Evolutionary conservation across 2,113 vertebrate genomes (phyloP), one percentile per base, ranked within the genome.

Genomic region (Macquaria australasica): DNA sequence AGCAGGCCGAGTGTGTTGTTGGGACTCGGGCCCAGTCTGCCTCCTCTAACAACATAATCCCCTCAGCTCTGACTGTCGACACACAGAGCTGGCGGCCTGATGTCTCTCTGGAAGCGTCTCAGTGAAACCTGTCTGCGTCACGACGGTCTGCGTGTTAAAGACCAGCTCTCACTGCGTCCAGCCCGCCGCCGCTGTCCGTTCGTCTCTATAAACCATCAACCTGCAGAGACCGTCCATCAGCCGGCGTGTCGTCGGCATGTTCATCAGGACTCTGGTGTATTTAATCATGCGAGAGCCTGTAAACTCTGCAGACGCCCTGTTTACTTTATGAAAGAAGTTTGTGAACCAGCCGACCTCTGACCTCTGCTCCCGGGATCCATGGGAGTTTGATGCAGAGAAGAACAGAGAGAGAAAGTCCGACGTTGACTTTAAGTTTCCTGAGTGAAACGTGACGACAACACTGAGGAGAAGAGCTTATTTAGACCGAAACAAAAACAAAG

Each of bases 11-110:
- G 56, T 39, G 55, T 63, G 43, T 20, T 2, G 43, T 39, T 81
- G 78, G 79, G 69, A 73, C 41, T 18, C 16, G 23, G 51, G 63
- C 81, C 72, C 81, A 55, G 73, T 69, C 72, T n/a, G 51, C 63
- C 43, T 43, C 68, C n/a, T 55, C 79, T 63, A 76, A 83, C 81
- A 37, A 63, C 81, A 53, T 53, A 63, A 83, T 83, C 55, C 43
- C 64, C 62, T 81, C 59, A 64, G 59, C 43, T 82, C 48, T 72
- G 56, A 72, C 77, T 64, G 79, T 56, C 0, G 18, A 73, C 79
- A 72, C 58, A 8, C 34, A 0, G 66, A 59, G 77, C 28, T 70
- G 48, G 66, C 64, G 50, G 76, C 64, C 76, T 16, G 18, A 20
- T 0, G 71, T 45, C 55, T 28, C 55, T 56, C 68, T 34, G 74